Evolutionary conservation across 1,140 invertebrate species (phyloP), one percentile per base, ranked within the genome.

Genomic region (Coenobita brevimanus): DNA sequence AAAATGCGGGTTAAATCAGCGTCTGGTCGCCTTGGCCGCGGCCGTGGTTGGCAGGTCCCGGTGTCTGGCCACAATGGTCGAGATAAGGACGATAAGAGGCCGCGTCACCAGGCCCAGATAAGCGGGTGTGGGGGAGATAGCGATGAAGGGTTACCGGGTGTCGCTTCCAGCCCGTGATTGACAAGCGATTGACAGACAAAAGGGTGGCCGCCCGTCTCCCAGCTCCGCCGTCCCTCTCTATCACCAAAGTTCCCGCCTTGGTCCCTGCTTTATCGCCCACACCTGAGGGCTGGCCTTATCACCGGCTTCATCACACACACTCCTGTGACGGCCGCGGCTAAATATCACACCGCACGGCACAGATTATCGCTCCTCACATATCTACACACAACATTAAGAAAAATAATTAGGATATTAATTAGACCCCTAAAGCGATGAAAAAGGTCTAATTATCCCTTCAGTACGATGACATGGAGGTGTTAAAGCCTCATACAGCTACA

Each of bases 71-170:
- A 87, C 84, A 87, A 87, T 87, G 62, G 75, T 57, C 38, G 30
- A 78, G 76, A 79, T 69, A 79, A 30, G 6, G 43, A n/a, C 60
- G 76, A 79, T 71, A 87, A 79, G 84, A 57, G 62, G 75, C n/a
- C 38, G 75, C 84, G 75, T 87, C 84, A 87, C 60, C 84, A 87
- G 75, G 71, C 80, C 78, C 27, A 87, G 84, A 87, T 87, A 87
- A 87, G 84, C 84, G 76, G 75, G 41, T 38, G 62, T 69, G 84
- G 62, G 84, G 75, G 75, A 87, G 84, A 87, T 87, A 87, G 46
- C 60, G 84, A 78, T 80, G 84, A 87, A 87, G 84, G 84, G 84
- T 87, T 87, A 87, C 75, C 84, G 50, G 64, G 84, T 87, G 84
- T 36, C 84, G 75, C 76, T 27, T 54, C n/a, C 75, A 17, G 41